Conservation (phyloP, 2,888 invertebrate genomes). For the Abrostola triplasia region DNA sequence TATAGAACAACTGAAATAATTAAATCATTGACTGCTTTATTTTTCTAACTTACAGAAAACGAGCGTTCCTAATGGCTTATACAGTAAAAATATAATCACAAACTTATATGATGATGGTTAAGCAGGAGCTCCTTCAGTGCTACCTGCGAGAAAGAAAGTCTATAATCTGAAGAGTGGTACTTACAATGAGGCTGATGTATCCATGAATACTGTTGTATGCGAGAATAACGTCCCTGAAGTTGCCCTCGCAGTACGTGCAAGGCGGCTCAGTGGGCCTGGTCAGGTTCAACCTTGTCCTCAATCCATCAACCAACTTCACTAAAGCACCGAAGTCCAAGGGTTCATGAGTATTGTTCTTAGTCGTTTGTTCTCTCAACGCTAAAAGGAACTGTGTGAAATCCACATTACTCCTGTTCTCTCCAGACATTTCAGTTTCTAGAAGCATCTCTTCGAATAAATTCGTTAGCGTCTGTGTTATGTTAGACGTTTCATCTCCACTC, state of each 20-base stretch:
- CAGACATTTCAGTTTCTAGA: slow-evolving; percentile 70
- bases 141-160: too few species aligned
- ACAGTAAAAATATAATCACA: neutral
- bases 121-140: too few species aligned
- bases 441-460: slow-evolving; percentile 82
- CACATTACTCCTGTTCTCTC: slow-evolving; percentile 72
- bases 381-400: slow-evolving; percentile 77
- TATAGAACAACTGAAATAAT: too few species aligned
- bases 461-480: slow-evolving; percentile 79
- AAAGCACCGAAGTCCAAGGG: slow-evolving; percentile 78
- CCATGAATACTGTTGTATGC: slow-evolving; percentile 93
- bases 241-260: slow-evolving; percentile 89
- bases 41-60: too few species aligned
- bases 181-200: slow-evolving; percentile 93
- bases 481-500: slow-evolving; percentile 71
- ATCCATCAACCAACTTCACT: slow-evolving; percentile 79
- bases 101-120: too few species aligned
- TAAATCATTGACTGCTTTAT: too few species aligned
- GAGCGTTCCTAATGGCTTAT: neutral
- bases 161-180: slow-evolving; percentile 58
- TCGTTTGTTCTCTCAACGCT: slow-evolving; percentile 70
- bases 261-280: slow-evolving; percentile 70
- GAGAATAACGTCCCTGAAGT: slow-evolving; percentile 88
- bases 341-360: slow-evolving; percentile 73
- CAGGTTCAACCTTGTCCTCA: slow-evolving; percentile 74